phyloP scores from a whole-genome alignment of 2,797 vertebrate species.

The Enteromius treurensis region DNA sequence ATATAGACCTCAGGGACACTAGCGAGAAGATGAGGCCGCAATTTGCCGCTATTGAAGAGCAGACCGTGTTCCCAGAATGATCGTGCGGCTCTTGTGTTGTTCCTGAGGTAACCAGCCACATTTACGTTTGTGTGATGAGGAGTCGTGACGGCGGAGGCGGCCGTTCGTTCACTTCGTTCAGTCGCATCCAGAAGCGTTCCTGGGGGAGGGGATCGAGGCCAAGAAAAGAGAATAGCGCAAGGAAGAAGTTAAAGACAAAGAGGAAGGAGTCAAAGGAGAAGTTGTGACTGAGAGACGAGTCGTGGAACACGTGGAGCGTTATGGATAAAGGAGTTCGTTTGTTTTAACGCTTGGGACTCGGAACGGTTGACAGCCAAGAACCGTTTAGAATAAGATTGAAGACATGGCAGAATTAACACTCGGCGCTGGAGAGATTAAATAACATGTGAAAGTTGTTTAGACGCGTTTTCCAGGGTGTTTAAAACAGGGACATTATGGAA shows the following conservation, averaged over 20 bases:
- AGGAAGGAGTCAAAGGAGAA: constrained; percentile 47
- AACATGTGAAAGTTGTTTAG: background rate
- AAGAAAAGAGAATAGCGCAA: constrained; percentile 53
- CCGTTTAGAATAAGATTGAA: background rate
- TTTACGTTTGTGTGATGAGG: constrained; percentile 27
- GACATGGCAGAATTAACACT: no score
- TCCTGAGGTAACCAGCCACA: constrained; percentile 34
- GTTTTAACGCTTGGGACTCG: background rate
- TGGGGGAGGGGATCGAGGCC: constrained; percentile 54
- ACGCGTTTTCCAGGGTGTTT: background rate
- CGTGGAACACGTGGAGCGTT: constrained; percentile 53
- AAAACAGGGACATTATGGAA: constrained; percentile 61
- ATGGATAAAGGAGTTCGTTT: background rate
- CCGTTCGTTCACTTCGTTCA: background rate
- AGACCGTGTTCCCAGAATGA: constrained; percentile 6
- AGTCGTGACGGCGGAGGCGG: constrained; percentile 60
- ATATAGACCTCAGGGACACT: constrained; percentile 25
- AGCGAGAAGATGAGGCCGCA: constrained; percentile 11
- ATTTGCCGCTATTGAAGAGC: constrained; percentile 2
- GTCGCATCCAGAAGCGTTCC: constrained; percentile 40
- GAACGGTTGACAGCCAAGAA: background rate
- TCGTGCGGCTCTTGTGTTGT: constrained; percentile 44
- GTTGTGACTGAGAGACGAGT: constrained; percentile 7
- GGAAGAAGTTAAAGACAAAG: constrained; percentile 57
- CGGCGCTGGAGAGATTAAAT: background rate